Conservation (phyloP, 2,113 vertebrate species). For the Spilogale gracilis region DNA sequence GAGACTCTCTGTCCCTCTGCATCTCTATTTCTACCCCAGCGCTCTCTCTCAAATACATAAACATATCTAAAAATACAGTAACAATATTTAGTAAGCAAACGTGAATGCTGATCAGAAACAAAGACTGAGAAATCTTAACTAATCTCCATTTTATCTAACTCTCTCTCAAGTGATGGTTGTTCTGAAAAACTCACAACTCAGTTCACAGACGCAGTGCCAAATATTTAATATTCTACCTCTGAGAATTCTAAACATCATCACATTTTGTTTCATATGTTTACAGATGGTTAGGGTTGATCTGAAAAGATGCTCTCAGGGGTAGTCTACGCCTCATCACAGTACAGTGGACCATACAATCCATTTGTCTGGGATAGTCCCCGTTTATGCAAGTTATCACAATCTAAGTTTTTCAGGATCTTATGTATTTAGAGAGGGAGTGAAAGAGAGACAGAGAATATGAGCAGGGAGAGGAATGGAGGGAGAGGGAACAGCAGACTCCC, state of each 20-base stretch:
- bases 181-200: background rate
- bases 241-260: background rate
- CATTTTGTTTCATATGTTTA: background rate
- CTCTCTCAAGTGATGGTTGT: background rate
- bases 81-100: background rate
- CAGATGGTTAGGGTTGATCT: background rate
- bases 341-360: background rate
- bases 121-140: background rate
- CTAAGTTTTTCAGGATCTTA: background rate
- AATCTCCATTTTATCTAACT: background rate
- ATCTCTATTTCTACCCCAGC: background rate
- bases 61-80: background rate
- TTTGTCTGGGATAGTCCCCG: background rate
- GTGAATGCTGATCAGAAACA: background rate
- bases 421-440: background rate
- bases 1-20: background rate
- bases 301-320: background rate
- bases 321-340: background rate
- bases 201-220: background rate
- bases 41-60: background rate
- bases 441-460: background rate
- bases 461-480: background rate
- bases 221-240: background rate
- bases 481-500: background rate
- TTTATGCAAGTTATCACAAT: background rate